Evolutionary conservation across 2,888 invertebrate genomes (phyloP).

Genomic region (Kryphioiulus occultus): DNA sequence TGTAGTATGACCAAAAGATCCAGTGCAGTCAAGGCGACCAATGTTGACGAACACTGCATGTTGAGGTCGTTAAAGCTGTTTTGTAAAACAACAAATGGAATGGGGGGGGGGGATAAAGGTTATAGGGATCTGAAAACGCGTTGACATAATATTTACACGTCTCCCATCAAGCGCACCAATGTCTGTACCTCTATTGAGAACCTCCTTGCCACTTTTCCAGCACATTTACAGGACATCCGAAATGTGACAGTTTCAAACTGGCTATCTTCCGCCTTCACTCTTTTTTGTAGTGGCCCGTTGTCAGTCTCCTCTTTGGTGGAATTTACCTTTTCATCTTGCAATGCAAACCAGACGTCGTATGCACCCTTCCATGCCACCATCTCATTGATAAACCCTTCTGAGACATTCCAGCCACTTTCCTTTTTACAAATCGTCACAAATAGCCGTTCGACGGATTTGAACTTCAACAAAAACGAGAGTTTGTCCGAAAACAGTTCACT

Average conservation of each 20-base stretch:
- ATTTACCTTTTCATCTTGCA: background rate
- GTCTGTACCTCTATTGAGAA: background rate
- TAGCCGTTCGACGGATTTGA: slow-evolving; percentile 41
- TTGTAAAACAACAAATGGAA: no score
- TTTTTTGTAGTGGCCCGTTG: background rate
- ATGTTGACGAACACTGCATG: no score
- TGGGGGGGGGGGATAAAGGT: no score
- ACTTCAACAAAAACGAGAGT: background rate
- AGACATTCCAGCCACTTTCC: background rate
- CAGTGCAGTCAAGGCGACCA: no score
- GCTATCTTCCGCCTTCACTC: background rate
- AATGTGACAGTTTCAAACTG: background rate
- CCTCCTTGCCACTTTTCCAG: background rate
- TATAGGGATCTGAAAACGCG: no score
- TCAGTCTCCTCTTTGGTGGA: background rate
- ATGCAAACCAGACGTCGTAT: background rate
- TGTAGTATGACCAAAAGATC: no score
- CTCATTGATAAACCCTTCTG: background rate
- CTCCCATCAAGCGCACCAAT: no score
- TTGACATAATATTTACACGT: no score
- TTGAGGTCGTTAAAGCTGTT: no score
- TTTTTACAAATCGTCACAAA: slow-evolving; percentile 1
- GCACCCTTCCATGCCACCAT: background rate
- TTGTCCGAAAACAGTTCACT: background rate
- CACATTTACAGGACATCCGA: slow-evolving; percentile 38